Base-by-base conservation (phyloP, 1,140 invertebrate genomes). In the Arctopsyche grandis region DNA sequence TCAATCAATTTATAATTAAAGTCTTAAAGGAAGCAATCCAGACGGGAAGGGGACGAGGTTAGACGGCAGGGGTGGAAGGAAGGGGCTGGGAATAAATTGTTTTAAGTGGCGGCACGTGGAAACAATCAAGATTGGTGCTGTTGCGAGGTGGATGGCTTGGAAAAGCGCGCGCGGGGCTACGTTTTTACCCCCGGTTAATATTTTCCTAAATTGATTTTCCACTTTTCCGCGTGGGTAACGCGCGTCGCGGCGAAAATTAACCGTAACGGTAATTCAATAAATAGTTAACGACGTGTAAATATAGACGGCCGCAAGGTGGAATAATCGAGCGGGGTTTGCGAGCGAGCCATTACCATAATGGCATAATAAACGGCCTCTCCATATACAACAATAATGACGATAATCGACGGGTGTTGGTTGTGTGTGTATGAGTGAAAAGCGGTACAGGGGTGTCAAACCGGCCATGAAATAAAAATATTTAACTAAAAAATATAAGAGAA, bases 221-320 rank as follows among this genome's bases (percentile, higher is more conserved):
- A 38, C 38, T 71, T 71, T 71, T 71, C 69, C 69, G 69, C 69
- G 16, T 24, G 38, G 69, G 38, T 24, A 44, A 48, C 69, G 69
- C 44, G 69, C 14, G 69, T 38, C 38, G n/a, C 69, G 69, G 69
- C 38, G 38, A 71, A 71, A 71, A 71, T 71, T 71, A 48, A 71
- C 38, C 21, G 69, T 71, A 71, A 71, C 71, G 46, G 46, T 74
- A 74, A 74, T 74, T 74, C 71, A 74, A 74, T 74, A 74, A 74
- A 74, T 74, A 74, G 71, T 74, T 56, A 74, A 74, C 71, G 71
- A 74, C 71, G 71, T 74, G 71, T 74, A 74, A 74, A 74, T 74
- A 74, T 58, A 74, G 46, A 56, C 46, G 46, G 71, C 71, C 38
- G 52, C 46, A 58, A 74, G 71, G 71, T 58, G 71, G 71, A 56